Evolutionary conservation across 2,797 vertebrate species (phyloP).

Genomic region (Champsocephalus gunnari): DNA sequence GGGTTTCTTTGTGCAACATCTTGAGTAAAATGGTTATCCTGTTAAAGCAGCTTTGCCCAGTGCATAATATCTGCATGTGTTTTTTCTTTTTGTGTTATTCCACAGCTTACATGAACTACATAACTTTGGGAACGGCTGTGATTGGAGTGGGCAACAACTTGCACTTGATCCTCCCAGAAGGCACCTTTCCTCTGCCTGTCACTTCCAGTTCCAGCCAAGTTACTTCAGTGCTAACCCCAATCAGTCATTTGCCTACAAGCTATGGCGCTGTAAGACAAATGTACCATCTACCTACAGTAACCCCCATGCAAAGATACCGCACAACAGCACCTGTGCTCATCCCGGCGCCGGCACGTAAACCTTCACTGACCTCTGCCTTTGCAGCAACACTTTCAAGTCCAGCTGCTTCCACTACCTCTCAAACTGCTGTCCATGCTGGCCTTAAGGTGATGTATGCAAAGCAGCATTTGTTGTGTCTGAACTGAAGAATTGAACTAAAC

Average conservation of each 20-base stretch:
- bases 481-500: background rate
- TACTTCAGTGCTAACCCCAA: slow-evolving; percentile 63
- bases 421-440: slow-evolving; percentile 51
- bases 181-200: slow-evolving; percentile 73
- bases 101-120: slow-evolving; percentile 74
- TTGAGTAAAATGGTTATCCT: background rate
- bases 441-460: slow-evolving; percentile 72
- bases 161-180: slow-evolving; percentile 84
- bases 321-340: slow-evolving; percentile 57
- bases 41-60: background rate
- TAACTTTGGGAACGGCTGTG: slow-evolving; percentile 76
- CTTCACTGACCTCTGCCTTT: slow-evolving; percentile 11
- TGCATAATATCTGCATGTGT: background rate
- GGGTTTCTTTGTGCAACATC: background rate
- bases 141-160: slow-evolving; percentile 79
- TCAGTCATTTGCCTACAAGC: slow-evolving; percentile 34
- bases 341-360: slow-evolving; percentile 45
- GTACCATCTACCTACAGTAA: slow-evolving; percentile 9
- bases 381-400: slow-evolving; percentile 31
- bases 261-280: slow-evolving; percentile 13
- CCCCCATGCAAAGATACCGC: slow-evolving; percentile 42
- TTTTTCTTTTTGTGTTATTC: slow-evolving; percentile 4
- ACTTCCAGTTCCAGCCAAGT: slow-evolving; percentile 60
- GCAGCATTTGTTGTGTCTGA: background rate
- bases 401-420: slow-evolving; percentile 24